Conservation (phyloP, 1,140 invertebrate genomes). For the Thalassaphorura encarpata region DNA sequence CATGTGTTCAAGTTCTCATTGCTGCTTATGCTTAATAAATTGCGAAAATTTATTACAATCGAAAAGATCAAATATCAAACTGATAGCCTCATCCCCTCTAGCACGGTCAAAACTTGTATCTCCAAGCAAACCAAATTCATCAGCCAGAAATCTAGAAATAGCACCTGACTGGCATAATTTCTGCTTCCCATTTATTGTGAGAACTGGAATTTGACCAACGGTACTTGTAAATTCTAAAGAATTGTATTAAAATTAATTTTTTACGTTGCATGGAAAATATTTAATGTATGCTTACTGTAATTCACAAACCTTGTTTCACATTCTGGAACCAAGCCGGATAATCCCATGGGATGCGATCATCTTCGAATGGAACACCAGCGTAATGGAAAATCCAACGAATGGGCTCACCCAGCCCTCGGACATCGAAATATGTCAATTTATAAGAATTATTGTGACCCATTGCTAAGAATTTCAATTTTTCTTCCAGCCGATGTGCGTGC, state of each 20-base stretch:
- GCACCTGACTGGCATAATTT: conserved; percentile 13
- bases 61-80: conserved; percentile 14
- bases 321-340: conserved; percentile 28
- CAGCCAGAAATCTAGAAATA: conserved; percentile 48
- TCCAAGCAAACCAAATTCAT: conserved; percentile 52
- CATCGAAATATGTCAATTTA: conserved; percentile 5
- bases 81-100: conserved; percentile 15
- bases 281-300: no score
- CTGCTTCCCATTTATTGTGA: conserved; percentile 5
- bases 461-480: no score
- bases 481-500: no score
- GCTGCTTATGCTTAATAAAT: no score
- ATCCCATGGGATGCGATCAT: conserved; percentile 42
- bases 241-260: no score
- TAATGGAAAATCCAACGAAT: conserved; percentile 49
- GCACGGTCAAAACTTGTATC: conserved; percentile 51
- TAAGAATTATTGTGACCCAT: no score
- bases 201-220: conserved; percentile 15
- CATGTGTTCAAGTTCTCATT: no score
- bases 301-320: no score
- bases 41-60: conserved; percentile 5
- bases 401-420: conserved; percentile 41
- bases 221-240: conserved; percentile 16
- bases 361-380: conserved; percentile 47
- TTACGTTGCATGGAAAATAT: no score